Evolutionary conservation across 2,113 vertebrate species (phyloP).

Genomic region (cattle (Bos taurus)): DNA sequence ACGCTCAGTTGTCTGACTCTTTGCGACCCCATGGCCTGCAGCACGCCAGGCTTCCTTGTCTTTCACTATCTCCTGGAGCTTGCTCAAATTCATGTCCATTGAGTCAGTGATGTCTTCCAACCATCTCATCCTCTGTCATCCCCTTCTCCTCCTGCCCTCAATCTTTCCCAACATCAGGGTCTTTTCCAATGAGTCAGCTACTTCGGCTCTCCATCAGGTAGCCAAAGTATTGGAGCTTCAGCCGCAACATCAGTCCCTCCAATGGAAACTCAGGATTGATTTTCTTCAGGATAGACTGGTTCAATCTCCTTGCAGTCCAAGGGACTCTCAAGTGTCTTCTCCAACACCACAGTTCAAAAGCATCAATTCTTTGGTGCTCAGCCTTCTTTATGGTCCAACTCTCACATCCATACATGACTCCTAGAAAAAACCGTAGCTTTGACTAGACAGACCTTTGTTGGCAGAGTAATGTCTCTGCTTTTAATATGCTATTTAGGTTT

Average conservation of each 20-base stretch:
- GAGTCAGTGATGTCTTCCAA: background rate
- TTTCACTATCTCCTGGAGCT: background rate
- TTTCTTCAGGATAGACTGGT: background rate
- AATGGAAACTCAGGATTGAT: background rate
- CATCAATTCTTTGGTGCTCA: background rate
- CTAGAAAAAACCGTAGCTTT: background rate
- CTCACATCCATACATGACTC: background rate
- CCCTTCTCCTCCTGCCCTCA: background rate
- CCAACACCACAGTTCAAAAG: background rate
- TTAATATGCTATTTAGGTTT: background rate
- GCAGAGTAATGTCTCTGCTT: background rate
- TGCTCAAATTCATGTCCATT: background rate
- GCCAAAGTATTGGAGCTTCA: background rate
- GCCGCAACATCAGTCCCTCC: background rate
- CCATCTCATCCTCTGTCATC: background rate
- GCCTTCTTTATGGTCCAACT: background rate
- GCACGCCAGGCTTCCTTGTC: background rate
- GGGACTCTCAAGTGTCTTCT: background rate
- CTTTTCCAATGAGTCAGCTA: background rate
- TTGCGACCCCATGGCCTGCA: background rate
- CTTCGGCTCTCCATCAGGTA: background rate
- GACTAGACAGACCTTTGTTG: background rate
- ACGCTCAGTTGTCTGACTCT: accelerated
- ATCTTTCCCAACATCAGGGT: background rate
- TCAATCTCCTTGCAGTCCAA: background rate